Evolutionary conservation across 2,888 invertebrate genomes (phyloP), one percentile per base, ranked within the genome.

Genomic region (Euclidia mi): DNA sequence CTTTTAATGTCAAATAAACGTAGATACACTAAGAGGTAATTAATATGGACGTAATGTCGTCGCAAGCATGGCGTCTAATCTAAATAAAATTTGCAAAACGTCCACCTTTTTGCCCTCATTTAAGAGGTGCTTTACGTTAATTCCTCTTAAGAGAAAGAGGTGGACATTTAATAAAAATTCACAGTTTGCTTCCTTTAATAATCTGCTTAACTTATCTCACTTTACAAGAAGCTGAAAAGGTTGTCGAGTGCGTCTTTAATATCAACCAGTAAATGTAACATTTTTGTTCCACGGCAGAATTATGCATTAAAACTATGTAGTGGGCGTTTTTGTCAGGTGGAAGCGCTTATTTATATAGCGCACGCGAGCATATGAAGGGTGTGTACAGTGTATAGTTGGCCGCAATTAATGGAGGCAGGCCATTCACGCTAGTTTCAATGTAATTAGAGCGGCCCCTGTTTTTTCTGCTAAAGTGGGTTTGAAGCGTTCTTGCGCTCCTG

Each of bases 391-490:
- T 79, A 82, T 82, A 85, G 85, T 81, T 78, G 71, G 69, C 63
- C 68, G 81, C 83, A 74, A 81, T 91, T 89, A 91, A 91, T 88
- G 82, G 80, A 72, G 72, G 73, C 63, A 76, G 74, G 84, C 81
- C 83, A 89, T 90, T 91, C 87, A 85, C 83, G 82, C 82, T 84
- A 79, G 78, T 85, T 88, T 88, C 90, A 88, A 89, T 90, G 88
- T 91, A 92, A 91, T 92, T 92, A 92, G 87, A 87, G 86, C 88
- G 78, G 76, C 85, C 77, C n/a, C 78, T 76, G 83, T 79, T 88
- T 88, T 89, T 89, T 87, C 82, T 83, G 79, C 86, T 84, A 85
- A 87, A 90, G 88, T 89, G 85, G 81, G 81, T 83, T 86, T 87
- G 76, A 83, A 89, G 82, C 77, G 79, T 82, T 84, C 81, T 78